Conservation (phyloP, 2,888 invertebrate species). For the Fragum sueziense region DNA sequence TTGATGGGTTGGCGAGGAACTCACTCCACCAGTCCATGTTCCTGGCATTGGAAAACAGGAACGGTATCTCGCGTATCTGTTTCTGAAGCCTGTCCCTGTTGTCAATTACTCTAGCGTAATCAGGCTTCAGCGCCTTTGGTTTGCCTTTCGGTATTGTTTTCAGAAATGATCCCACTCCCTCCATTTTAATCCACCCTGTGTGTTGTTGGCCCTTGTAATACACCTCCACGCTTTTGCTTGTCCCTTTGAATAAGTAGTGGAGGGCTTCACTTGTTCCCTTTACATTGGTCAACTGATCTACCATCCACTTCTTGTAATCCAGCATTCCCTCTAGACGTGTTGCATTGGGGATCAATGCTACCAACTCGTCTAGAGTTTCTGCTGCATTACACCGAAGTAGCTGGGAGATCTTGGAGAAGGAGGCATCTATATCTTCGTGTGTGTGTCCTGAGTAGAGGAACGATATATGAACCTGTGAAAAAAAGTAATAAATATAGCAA, state of each 20-base stretch:
- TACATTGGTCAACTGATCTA: neutral
- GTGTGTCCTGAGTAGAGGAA: neutral
- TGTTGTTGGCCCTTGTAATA: neutral
- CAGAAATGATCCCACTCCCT: neutral
- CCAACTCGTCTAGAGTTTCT: neutral
- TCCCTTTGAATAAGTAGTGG: too few relatives aligned
- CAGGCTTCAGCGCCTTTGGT: too few relatives aligned
- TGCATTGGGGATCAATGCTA: neutral
- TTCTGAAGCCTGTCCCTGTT: too few relatives aligned
- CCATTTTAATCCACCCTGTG: neutral
- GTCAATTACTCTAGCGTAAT: too few relatives aligned
- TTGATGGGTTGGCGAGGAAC: too few relatives aligned
- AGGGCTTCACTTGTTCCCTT: neutral
- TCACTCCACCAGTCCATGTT: too few relatives aligned
- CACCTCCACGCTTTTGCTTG: neutral
- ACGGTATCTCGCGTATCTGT: too few relatives aligned
- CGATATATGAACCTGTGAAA: neutral
- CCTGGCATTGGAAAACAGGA: too few relatives aligned
- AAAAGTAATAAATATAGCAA: too few relatives aligned
- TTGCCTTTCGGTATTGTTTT: neutral
- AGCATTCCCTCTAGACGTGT: neutral
- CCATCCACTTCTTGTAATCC: neutral
- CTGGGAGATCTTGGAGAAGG: neutral
- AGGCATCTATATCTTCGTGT: constrained; percentile 1
- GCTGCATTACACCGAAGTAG: neutral